Base-by-base conservation (phyloP, 2,113 vertebrate genomes). In the Mohoua ochrocephala region DNA sequence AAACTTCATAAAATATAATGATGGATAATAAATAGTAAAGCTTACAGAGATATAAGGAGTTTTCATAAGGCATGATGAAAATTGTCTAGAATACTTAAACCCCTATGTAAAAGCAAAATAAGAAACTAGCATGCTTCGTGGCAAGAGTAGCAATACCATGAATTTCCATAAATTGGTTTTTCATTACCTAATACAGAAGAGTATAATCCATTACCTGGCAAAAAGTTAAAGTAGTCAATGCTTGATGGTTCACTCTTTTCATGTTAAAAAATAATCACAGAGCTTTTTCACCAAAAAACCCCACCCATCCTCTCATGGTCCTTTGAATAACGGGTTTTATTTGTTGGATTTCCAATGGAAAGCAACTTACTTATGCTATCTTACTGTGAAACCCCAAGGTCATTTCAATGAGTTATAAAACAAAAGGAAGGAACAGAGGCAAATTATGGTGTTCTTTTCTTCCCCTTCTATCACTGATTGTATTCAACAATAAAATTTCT, bases 281-380 rank as follows among this genome's bases (percentile, higher is more conserved):
- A 52, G 1, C 0, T 61, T 87, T 61, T 77, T 54, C 27, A 30
- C 10, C 4, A n/a, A 23, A 78, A 77, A 42, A 0, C 0, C 1
- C 22, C 31, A 13, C 11, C 7, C 13, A 52, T 26, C 24, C 17
- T 77, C 8, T 68, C 16, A 60, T 19, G 16, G 7, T 60, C 2
- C 9, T 11, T 22, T 31, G 39, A 77, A 23, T 27, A 77, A 59
- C 44, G 5, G 4, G 3, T 5, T 71, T 75, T 20, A 26, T 56
- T 87, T 26, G 9, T 59, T 87, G 17, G 2, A 37, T 60, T 80
- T 57, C 18, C 53, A 64, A 2, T 22, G 17, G 9, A 81, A 68
- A 73, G 3, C 1, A 39, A 23, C 4, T 33, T 78, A 54, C 4
- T 35, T 45, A 37, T 11, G 12, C 14, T 52, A 20, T 9, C 14